These are phyloP conservation scores for Ichneumoninae sp. DNA, from an alignment of 2,888 invertebrate species.

Conservation along the genomic window DNA sequence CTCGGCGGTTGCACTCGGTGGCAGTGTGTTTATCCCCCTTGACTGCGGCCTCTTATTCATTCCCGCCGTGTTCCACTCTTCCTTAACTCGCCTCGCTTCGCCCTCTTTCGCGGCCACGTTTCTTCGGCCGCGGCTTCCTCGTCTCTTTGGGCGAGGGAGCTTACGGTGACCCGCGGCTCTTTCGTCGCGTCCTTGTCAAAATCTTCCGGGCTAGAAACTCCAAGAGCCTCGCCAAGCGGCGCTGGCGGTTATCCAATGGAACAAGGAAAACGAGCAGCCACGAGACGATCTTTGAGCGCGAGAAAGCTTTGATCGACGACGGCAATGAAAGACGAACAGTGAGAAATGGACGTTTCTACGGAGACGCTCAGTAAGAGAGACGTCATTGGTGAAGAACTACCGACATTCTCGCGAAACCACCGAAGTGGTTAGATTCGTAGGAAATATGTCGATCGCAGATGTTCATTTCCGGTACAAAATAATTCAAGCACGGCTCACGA, in stretches of 20 bases:
- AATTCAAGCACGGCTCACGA: neutral
- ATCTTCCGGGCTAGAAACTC: conserved; percentile 27
- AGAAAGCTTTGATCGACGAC: conserved; percentile 19
- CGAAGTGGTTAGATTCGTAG: neutral
- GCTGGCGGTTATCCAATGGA: conserved; percentile 16
- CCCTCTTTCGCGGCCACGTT: neutral
- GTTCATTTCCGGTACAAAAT: neutral
- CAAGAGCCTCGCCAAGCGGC: conserved; percentile 1
- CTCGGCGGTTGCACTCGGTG: conserved; percentile 31
- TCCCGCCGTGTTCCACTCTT: conserved; percentile 16
- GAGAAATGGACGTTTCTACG: neutral
- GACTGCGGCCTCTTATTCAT: conserved; percentile 28
- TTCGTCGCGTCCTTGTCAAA: conserved; percentile 35
- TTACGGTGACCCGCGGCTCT: conserved; percentile 6
- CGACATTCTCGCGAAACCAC: neutral
- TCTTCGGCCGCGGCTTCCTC: neutral
- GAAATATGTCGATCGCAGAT: neutral
- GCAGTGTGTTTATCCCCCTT: conserved; percentile 43
- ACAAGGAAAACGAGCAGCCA: neutral
- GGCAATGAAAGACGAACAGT: neutral
- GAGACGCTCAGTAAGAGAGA: neutral
- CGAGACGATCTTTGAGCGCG: conserved; percentile 11
- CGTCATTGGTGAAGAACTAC: neutral
- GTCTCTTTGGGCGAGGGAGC: neutral
- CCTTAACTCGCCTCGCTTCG: neutral